Evolutionary conservation across 2,797 vertebrate genomes (phyloP).

Genomic region (Clarias laeviceps): DNA sequence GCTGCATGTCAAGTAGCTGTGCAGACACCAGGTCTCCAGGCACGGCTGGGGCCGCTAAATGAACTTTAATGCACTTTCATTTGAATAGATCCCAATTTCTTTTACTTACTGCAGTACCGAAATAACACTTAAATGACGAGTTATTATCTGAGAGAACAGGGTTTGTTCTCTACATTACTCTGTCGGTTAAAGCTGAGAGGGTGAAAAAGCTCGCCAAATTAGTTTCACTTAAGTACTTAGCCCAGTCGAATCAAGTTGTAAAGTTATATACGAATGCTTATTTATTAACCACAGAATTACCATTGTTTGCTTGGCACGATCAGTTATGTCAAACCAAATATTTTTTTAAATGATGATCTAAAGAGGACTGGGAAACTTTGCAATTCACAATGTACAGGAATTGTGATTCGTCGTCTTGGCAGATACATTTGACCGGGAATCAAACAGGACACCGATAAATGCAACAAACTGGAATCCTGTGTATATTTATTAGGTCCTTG

Average conservation of each 20-base stretch:
- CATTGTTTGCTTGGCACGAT: neutral
- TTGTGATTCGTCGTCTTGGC: constrained; percentile 10
- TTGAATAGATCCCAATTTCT: neutral
- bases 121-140: neutral
- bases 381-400: neutral
- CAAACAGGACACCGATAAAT: constrained; percentile 19
- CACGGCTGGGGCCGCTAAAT: constrained; percentile 10
- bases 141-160: neutral
- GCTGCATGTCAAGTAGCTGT: constrained; percentile 24
- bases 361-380: neutral
- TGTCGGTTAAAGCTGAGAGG: neutral
- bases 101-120: neutral
- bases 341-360: neutral
- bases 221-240: constrained; percentile 30
- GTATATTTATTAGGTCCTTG: constrained; percentile 13
- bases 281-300: constrained; percentile 13
- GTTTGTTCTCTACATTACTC: neutral
- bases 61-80: constrained; percentile 16
- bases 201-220: neutral
- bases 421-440: constrained; percentile 18
- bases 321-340: neutral
- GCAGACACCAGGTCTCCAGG: constrained; percentile 29
- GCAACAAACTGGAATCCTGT: constrained; percentile 7
- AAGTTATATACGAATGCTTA: constrained; percentile 7
- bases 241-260: constrained; percentile 12